Evolutionary conservation across 1,140 invertebrate genomes (phyloP).

Genomic region (Euura lappo): DNA sequence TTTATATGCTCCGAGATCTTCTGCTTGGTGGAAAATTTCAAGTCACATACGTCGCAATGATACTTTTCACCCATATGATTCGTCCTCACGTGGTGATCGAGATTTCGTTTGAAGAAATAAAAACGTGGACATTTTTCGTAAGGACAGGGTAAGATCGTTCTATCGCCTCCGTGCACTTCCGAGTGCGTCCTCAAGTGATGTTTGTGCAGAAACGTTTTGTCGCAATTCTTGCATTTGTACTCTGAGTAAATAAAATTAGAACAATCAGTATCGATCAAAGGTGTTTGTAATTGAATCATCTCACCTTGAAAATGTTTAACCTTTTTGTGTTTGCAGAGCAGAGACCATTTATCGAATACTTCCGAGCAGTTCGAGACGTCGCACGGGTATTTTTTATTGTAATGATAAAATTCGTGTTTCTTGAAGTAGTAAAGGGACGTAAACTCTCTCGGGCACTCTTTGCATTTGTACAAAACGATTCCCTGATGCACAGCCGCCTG

Average conservation of each 20-base stretch:
- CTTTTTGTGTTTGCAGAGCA: constrained; percentile 22
- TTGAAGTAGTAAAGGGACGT: background rate
- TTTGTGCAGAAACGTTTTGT: constrained; percentile 29
- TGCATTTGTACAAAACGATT: constrained; percentile 26
- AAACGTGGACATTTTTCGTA: constrained; percentile 36
- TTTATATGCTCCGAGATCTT: constrained; percentile 34
- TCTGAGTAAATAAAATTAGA: constrained; percentile 30
- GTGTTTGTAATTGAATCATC: background rate
- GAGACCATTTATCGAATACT: constrained; percentile 11
- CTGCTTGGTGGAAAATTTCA: constrained; percentile 27
- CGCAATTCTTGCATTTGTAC: constrained; percentile 35
- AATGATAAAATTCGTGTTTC: constrained; percentile 17
- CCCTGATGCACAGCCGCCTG: constrained; percentile 24
- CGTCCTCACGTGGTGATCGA: constrained; percentile 32
- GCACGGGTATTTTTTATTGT: constrained; percentile 20
- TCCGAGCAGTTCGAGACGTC: constrained; percentile 14
- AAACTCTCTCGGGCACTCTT: constrained; percentile 27
- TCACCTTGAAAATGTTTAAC: constrained; percentile 22
- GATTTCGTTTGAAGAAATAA: constrained; percentile 37
- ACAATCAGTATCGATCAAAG: too few species aligned
- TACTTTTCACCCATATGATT: constrained; percentile 38
- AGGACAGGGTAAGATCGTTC: constrained; percentile 29
- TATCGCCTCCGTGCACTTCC: constrained; percentile 20
- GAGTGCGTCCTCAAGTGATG: constrained; percentile 28
- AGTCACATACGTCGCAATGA: constrained; percentile 37